phyloP scores from a whole-genome alignment of 2,113 vertebrate genomes.

The Pygoscelis adeliae region DNA sequence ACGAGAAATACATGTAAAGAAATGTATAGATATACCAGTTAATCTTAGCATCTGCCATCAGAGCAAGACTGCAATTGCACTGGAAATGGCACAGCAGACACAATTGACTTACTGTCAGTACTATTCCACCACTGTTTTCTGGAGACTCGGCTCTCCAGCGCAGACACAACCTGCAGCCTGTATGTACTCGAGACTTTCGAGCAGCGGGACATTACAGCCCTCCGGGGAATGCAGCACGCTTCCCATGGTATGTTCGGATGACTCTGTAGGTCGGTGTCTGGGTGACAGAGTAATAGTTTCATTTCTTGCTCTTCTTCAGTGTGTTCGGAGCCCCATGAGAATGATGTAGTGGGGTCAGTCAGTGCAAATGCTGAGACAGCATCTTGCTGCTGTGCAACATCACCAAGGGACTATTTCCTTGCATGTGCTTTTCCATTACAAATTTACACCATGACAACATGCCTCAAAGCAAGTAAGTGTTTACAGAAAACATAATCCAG shows the following conservation, averaged over 20 bases:
- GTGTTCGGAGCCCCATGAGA: neutral
- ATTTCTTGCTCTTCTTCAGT: neutral
- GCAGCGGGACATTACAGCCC: neutral
- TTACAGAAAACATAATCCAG: neutral
- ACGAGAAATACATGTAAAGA: constrained; percentile 12
- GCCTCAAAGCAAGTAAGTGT: neutral
- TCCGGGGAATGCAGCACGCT: neutral
- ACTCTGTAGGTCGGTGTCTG: neutral
- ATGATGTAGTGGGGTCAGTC: neutral
- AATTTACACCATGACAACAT: neutral
- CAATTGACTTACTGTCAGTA: neutral
- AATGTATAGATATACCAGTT: neutral
- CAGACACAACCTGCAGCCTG: neutral
- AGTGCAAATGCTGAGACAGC: neutral
- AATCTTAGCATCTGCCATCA: neutral
- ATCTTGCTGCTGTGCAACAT: neutral
- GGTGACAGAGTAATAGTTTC: neutral
- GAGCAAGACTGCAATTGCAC: neutral
- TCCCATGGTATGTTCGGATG: neutral
- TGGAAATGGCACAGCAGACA: neutral
- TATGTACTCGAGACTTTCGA: neutral
- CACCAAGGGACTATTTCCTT: neutral
- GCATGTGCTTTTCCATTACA: neutral
- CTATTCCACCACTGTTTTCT: neutral
- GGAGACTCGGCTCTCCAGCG: neutral